Evolutionary conservation across 2,888 invertebrate genomes (phyloP), one percentile per base, ranked within the genome.

Genomic region (Monochamus alternatus): DNA sequence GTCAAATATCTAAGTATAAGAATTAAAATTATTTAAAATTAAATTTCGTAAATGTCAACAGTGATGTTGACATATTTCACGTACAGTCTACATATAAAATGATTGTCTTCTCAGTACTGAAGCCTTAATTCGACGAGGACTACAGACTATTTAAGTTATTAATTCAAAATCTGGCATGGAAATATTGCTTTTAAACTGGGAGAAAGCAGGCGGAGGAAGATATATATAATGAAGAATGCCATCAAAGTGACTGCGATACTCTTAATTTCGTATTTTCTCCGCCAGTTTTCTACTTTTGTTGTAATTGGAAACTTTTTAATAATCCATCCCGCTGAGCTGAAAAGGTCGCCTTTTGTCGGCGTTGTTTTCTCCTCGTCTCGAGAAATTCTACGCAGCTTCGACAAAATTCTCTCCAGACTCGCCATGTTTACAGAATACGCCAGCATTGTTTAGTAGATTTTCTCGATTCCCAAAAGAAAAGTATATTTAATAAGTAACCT

Each of bases 271-370:
- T 68, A 44, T 68, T 31, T 59, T 44, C 22, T 43, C 44, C 22
- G 14, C 68, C 32, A 30, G 51, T 66, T 52, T 66, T 52, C 63
- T 71, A 62, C 62, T 72, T 59, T 65, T 72, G 72, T 72, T 72
- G 55, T 72, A 72, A 72, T 72, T 65, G 72, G 58, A 72, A 72
- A 72, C 72, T 72, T 72, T 72, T 72, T 72, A 55, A 72, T 64
- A 72, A 72, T 72, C 64, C 62, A 63, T 64, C 64, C 43, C 59
- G 44, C 31, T 47, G 55, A 65, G 64, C 58, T 52, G 38, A 58
- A 55, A 71, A 62, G 43, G 64, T 59, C 60, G 65, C 31, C 64
- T 47, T 44, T 59, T 72, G 58, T 58, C 43, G 47, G 44, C 55
- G 64, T 14, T 58, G 64, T 72, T 65, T 72, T 64, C 55, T 55